These are phyloP conservation scores for Paramuricea clavata DNA, from an alignment of 92 coral and sea anemone genomes.

Conservation along the genomic window DNA sequence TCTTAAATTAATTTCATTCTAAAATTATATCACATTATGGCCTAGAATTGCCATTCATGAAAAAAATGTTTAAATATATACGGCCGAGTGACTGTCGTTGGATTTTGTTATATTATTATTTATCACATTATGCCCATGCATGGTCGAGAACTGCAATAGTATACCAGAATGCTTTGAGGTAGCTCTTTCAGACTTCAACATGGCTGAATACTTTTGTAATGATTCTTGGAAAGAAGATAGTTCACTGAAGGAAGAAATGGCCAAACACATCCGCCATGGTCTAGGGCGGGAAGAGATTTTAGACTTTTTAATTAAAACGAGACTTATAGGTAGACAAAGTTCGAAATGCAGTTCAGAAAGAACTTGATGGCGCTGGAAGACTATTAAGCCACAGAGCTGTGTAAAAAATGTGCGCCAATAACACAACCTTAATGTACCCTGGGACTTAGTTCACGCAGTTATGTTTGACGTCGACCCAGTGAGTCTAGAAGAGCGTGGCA, in stretches of 20 bases:
- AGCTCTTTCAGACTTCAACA: too few relatives aligned
- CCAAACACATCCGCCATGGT: neutral
- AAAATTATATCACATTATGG: neutral
- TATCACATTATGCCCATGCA: too few relatives aligned
- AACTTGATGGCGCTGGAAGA: conserved; percentile 15
- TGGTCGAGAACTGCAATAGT: neutral
- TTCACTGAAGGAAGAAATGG: neutral
- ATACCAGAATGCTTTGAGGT: too few relatives aligned
- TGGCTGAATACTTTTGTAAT: conserved; percentile 27
- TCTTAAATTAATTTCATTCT: neutral
- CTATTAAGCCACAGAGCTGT: neutral
- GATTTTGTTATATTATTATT: too few relatives aligned
- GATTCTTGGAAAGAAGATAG: neutral
- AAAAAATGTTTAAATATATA: neutral
- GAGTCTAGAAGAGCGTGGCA: neutral
- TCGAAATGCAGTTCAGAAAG: conserved; percentile 9
- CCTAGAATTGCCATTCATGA: conserved; percentile 8
- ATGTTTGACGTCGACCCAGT: neutral
- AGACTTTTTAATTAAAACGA: conserved; percentile 29
- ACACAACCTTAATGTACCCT: neutral
- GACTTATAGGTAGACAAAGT: conserved; percentile 38
- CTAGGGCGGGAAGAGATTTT: neutral
- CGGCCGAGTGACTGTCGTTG: too few relatives aligned
- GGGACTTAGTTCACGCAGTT: neutral
- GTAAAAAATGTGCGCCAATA: neutral